phyloP scores from a whole-genome alignment of 2,888 invertebrate species.

The Diploptera punctata region DNA sequence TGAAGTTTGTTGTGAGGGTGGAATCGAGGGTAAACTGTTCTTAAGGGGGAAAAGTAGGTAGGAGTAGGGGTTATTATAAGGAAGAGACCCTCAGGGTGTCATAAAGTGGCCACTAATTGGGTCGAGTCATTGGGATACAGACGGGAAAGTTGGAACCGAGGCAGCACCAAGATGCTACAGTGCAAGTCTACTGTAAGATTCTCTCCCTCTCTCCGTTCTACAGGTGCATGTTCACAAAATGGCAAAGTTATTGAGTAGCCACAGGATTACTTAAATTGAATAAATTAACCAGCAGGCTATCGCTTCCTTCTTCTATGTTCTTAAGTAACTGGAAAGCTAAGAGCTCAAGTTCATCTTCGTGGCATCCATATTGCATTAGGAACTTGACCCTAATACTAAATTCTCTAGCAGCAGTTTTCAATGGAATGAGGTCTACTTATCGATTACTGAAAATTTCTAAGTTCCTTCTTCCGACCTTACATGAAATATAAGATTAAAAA shows the following conservation, averaged over 20 bases:
- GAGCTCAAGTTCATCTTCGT: too few species aligned
- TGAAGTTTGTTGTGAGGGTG: constrained; percentile 20
- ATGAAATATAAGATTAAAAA: too few species aligned
- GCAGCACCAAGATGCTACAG: background rate
- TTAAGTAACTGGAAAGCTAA: too few species aligned
- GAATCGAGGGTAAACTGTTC: constrained; percentile 11
- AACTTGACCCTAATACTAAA: too few species aligned
- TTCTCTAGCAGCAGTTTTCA: too few species aligned
- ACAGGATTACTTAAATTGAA: constrained; percentile 26
- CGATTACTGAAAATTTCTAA: too few species aligned
- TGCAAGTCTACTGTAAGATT: background rate
- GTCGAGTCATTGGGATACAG: constrained; percentile 13
- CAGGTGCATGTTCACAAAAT: constrained; percentile 16
- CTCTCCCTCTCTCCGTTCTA: background rate
- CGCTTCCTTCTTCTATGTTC: background rate
- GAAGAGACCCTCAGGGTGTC: constrained; percentile 22
- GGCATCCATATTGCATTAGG: too few species aligned
- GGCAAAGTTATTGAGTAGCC: constrained; percentile 24
- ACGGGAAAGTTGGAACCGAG: background rate
- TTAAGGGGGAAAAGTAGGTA: constrained; percentile 5
- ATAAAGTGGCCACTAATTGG: constrained; percentile 31
- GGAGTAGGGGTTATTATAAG: too few species aligned
- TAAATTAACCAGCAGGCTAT: constrained; percentile 20
- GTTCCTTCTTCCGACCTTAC: too few species aligned
- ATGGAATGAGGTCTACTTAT: too few species aligned